Evolutionary conservation across 1,140 invertebrate genomes (phyloP).

Genomic region (Papilio polytes): DNA sequence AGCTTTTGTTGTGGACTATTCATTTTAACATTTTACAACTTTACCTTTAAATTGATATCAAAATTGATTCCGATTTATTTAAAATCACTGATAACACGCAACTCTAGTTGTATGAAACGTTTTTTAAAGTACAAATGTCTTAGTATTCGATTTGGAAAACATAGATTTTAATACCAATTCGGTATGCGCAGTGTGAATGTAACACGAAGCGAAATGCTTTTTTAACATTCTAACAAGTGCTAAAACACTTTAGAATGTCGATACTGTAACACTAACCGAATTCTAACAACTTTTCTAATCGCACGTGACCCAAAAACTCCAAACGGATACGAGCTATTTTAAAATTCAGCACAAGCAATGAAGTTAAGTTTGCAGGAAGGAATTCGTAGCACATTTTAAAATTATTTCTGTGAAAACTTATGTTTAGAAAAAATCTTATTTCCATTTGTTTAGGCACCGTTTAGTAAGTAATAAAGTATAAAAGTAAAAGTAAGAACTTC

Average conservation of each 20-base stretch:
- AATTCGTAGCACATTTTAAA: conserved; percentile 2
- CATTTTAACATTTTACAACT: neutral
- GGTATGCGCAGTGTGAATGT: neutral
- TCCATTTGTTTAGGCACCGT: neutral
- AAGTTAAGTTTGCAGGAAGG: neutral
- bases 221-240: neutral
- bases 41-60: too few species aligned
- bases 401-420: neutral
- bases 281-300: conserved; percentile 21
- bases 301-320: conserved; percentile 17
- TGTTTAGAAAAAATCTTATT: neutral
- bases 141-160: too few species aligned
- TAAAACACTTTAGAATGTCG: conserved; percentile 1
- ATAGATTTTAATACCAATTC: neutral
- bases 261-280: neutral
- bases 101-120: neutral
- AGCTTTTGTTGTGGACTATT: neutral
- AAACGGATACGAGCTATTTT: neutral
- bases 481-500: neutral
- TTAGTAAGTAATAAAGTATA: neutral
- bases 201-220: neutral
- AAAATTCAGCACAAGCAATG: neutral
- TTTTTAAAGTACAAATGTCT: neutral
- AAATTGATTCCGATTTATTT: too few species aligned
- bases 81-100: neutral